Conservation (phyloP, 2,797 vertebrate genomes). For the Pseudochromis fuscus region DNA sequence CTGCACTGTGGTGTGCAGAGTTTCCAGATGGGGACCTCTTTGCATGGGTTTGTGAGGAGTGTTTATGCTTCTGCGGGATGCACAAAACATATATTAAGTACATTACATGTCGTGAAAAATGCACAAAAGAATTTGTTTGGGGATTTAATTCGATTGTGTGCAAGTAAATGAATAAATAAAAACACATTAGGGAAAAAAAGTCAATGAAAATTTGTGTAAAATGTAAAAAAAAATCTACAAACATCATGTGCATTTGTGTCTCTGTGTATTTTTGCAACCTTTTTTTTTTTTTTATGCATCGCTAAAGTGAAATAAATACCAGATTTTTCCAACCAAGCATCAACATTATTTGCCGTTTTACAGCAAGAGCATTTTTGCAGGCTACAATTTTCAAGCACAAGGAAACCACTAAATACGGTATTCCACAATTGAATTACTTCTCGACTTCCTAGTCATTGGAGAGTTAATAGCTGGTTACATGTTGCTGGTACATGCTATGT, state of each 20-base stretch:
- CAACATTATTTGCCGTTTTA: slow-evolving; percentile 23
- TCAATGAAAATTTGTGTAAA: neutral
- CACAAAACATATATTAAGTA: slow-evolving; percentile 27
- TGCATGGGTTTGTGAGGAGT: slow-evolving; percentile 28
- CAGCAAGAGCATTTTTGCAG: slow-evolving; percentile 46
- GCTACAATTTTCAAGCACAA: slow-evolving; percentile 46
- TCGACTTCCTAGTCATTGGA: slow-evolving; percentile 38
- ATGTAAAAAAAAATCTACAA: neutral
- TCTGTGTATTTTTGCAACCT: slow-evolving; percentile 3
- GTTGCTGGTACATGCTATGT: slow-evolving; percentile 51
- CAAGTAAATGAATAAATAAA: slow-evolving; percentile 34
- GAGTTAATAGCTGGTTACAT: slow-evolving; percentile 63
- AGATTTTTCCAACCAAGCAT: slow-evolving; percentile 39
- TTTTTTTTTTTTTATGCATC: slow-evolving; percentile 15
- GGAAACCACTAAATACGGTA: slow-evolving; percentile 70
- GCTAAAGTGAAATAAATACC: slow-evolving; percentile 46
- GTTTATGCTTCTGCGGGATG: slow-evolving; percentile 34
- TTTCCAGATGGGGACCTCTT: slow-evolving; percentile 42
- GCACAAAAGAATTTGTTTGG: slow-evolving; percentile 31
- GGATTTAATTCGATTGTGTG: slow-evolving; percentile 4
- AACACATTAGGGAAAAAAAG: neutral
- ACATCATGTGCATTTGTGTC: neutral
- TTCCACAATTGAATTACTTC: slow-evolving; percentile 48
- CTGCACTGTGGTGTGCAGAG: slow-evolving; percentile 44
- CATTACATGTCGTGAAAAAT: slow-evolving; percentile 42